These are phyloP conservation scores for Drosophila kuntzei DNA, from an alignment of 2,888 invertebrate species.

Conservation along the genomic window DNA sequence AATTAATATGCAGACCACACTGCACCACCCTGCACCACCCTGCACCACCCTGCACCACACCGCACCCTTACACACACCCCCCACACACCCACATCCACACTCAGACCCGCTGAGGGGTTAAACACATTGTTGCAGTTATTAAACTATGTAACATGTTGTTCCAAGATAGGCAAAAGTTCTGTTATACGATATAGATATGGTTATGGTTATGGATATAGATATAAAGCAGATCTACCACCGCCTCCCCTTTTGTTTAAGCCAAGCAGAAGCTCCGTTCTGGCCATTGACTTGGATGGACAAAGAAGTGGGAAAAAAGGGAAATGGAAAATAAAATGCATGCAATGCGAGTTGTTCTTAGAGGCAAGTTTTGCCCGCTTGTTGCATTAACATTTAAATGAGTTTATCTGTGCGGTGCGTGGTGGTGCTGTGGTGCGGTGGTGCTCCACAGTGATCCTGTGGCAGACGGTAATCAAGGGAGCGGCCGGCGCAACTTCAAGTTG, in stretches of 20 bases:
- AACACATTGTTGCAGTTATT: slow-evolving; percentile 77
- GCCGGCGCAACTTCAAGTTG: slow-evolving; percentile 7
- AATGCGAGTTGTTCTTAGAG: slow-evolving; percentile 42
- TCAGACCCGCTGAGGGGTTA: slow-evolving; percentile 46
- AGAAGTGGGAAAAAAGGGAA: slow-evolving; percentile 1
- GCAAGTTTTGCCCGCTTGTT: slow-evolving; percentile 56
- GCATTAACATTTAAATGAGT: slow-evolving; percentile 82
- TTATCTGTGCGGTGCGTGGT: slow-evolving; percentile 58
- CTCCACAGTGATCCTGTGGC: slow-evolving; percentile 1
- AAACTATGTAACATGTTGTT: slow-evolving; percentile 61
- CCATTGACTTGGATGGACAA: slow-evolving; percentile 32
- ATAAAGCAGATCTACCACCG: slow-evolving; percentile 24
- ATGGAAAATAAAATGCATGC: slow-evolving; percentile 70
- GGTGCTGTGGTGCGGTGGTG: slow-evolving; percentile 3
- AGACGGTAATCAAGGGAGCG: slow-evolving; percentile 17
- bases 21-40: slow-evolving; percentile 24
- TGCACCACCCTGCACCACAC: not conserved
- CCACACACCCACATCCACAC: slow-evolving; percentile 12
- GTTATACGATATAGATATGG: slow-evolving; percentile 19
- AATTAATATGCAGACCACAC: slow-evolving; percentile 72
- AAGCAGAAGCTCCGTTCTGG: not conserved
- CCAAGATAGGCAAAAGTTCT: slow-evolving; percentile 26
- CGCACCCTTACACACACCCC: slow-evolving; percentile 9
- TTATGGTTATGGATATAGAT: slow-evolving; percentile 7
- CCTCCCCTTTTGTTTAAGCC: not conserved